phyloP scores from a whole-genome alignment of 2,113 vertebrate genomes.

The Lycocorax pyrrhopterus region DNA sequence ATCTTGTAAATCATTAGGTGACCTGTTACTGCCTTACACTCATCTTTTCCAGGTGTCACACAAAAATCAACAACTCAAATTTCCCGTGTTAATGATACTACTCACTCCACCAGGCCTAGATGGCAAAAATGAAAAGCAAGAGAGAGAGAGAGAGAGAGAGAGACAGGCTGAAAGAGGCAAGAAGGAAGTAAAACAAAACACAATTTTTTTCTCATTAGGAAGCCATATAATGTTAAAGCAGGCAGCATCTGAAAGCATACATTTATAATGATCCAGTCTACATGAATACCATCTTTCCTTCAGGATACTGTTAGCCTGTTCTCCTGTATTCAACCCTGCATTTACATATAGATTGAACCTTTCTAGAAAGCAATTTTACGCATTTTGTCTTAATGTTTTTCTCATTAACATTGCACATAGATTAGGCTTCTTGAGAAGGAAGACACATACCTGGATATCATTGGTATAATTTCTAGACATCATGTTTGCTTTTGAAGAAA shows the following conservation, averaged over 20 bases:
- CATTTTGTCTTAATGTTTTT: conserved; percentile 67
- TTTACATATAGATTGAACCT: conserved; percentile 69
- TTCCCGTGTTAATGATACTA: background rate
- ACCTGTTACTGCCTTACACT: background rate
- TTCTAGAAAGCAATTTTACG: conserved; percentile 60
- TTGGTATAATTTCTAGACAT: conserved; percentile 8
- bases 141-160: background rate
- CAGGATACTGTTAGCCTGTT: conserved; percentile 18
- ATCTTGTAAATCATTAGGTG: background rate
- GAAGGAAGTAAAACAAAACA: background rate
- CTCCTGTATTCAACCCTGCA: conserved; percentile 16
- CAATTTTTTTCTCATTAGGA: conserved; percentile 8
- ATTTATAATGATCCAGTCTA: conserved; percentile 21
- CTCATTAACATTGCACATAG: conserved; percentile 49
- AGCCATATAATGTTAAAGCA: conserved; percentile 12
- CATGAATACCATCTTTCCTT: background rate
- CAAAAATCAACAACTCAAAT: background rate
- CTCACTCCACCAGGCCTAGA: background rate
- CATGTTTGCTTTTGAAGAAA: conserved; percentile 8
- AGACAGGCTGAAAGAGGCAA: background rate
- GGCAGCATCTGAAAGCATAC: conserved; percentile 29
- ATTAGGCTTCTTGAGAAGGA: conserved; percentile 27
- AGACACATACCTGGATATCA: conserved; percentile 32
- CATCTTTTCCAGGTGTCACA: background rate
- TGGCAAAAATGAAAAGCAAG: background rate